Conservation (phyloP, 2,113 vertebrate species). For the Chascanopsetta lugubris region DNA sequence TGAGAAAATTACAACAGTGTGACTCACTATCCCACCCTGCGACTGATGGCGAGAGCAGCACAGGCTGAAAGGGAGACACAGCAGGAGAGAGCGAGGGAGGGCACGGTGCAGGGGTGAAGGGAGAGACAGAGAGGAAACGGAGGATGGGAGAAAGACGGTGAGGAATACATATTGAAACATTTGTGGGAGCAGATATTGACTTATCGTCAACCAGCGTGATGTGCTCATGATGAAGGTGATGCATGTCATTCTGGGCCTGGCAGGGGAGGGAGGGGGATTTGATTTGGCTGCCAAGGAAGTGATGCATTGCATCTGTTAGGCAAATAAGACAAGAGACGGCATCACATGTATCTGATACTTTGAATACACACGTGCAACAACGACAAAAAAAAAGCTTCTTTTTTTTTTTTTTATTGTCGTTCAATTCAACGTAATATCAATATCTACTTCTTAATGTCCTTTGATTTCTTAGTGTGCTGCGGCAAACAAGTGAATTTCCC, state of each 20-base stretch:
- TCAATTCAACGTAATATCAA: no score
- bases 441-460: no score
- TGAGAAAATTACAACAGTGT: not conserved
- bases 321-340: not conserved
- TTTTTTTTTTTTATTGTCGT: no score
- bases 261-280: not conserved
- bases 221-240: not conserved
- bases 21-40: conserved; percentile 7
- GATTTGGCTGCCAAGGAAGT: conserved; percentile 1
- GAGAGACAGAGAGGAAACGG: conserved; percentile 12
- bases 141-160: not conserved
- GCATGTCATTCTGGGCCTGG: not conserved
- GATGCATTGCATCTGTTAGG: not conserved
- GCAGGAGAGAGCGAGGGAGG: not conserved
- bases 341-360: no score
- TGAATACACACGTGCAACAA: no score
- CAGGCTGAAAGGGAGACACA: not conserved
- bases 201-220: not conserved
- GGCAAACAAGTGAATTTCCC: no score
- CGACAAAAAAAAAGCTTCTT: no score
- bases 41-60: not conserved
- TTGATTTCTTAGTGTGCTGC: no score
- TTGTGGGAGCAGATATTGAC: not conserved
- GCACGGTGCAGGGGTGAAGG: not conserved
- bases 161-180: not conserved